Evolutionary conservation across 2,113 vertebrate genomes (phyloP), one percentile per base, ranked within the genome.

Genomic region (Tetrao urogallus): DNA sequence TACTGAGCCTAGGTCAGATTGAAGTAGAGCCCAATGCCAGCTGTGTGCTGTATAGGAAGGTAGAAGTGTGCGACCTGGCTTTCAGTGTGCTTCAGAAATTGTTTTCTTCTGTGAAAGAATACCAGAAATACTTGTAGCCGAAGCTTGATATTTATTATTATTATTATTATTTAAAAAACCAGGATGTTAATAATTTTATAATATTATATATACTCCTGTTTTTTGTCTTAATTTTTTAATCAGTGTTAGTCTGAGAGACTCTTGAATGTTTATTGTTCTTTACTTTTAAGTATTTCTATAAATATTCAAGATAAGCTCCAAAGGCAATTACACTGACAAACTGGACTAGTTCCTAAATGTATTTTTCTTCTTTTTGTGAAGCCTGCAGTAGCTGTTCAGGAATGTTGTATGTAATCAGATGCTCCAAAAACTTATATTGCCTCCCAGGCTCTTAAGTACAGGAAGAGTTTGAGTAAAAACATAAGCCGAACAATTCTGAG

Each of bases 301-400:
- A 83, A 86, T 61, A 18, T 58, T 95, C 18, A 65, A 60, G n/a
- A 52, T 73, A 61, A 94, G 83, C 61, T 94, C 66, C 45, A 48
- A 56, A 75, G 47, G 8, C 67, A 85, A 25, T 83, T 86, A 34
- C 27, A 72, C 36, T 0, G 12, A 77, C 90, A 93, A 89, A 64
- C 61, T 81, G 38, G 72, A 40, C 43, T 92, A 0, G 0, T 88
- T 91, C 57, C 79, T 88, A 83, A 91, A 52, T 4, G 6, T 45
- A 3, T 54, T 79, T 58, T 66, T 87, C 75, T 89, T 74, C 25
- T 43, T 78, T 91, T 88, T 65, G 52, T 61, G 30, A 92, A 88
- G 65, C 57, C 50, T 94, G 43, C 16, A 42, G 61, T 86, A 88
- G 79, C 92, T 94, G 79, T 77, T 94, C 52, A 61, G 91, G 82